Conservation (phyloP, 1,140 invertebrate genomes). For the Ericerus pela region DNA sequence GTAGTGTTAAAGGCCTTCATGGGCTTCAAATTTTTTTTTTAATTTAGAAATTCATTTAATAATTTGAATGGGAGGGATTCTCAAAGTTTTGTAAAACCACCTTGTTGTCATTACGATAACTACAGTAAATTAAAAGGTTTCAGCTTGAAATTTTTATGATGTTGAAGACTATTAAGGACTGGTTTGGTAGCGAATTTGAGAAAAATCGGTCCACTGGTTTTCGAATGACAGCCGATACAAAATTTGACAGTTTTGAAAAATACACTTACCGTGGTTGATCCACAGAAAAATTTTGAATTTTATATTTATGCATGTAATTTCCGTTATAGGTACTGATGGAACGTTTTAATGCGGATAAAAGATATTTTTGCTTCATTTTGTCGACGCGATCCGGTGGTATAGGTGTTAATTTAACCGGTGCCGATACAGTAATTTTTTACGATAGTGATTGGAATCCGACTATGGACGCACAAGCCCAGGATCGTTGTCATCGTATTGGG, state of each 20-base stretch:
- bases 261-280: not conserved
- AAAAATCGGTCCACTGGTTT: too few species aligned
- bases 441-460: constrained; percentile 99
- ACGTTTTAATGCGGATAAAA: constrained; percentile 85
- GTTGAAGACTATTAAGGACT: too few species aligned
- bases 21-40: not conserved
- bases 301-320: constrained; percentile 14
- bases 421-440: constrained; percentile 99
- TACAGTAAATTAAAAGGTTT: too few species aligned
- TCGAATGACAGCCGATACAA: too few species aligned
- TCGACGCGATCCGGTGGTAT: constrained; percentile 96
- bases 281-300: not conserved
- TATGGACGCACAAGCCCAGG: constrained; percentile 99
- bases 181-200: too few species aligned
- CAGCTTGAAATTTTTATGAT: too few species aligned
- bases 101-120: too few species aligned
- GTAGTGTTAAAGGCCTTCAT: not conserved
- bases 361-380: constrained; percentile 95
- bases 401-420: constrained; percentile 96
- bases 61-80: not conserved
- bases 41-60: not conserved
- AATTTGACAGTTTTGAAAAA: too few species aligned
- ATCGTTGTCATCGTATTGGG: constrained; percentile 95
- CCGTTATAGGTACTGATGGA: constrained; percentile 73
- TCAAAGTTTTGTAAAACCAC: too few species aligned